These are phyloP conservation scores for Lithophane ornitopus DNA, from an alignment of 2,888 invertebrate genomes.

Conservation along the genomic window DNA sequence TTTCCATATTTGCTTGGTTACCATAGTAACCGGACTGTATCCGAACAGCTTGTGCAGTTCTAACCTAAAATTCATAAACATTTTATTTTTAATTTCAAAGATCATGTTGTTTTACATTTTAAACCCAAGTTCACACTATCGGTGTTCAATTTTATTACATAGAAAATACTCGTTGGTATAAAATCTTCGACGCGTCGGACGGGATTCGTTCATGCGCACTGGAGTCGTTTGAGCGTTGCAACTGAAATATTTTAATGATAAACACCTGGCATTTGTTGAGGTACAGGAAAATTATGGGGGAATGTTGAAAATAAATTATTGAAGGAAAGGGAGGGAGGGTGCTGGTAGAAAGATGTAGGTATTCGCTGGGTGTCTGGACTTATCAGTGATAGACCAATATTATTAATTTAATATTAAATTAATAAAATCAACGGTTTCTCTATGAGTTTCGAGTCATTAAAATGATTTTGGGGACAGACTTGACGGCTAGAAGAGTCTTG, in stretches of 20 bases:
- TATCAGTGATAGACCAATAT: too few relatives aligned
- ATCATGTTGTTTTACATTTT: background rate
- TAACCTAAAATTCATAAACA: background rate
- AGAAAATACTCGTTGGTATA: slow-evolving; percentile 65
- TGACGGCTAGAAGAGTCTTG: background rate
- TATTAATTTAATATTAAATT: background rate
- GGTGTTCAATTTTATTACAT: slow-evolving; percentile 51
- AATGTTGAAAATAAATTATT: slow-evolving; percentile 19
- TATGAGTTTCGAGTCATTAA: background rate
- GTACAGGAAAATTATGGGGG: slow-evolving; percentile 17
- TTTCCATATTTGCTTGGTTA: background rate
- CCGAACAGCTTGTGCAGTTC: background rate
- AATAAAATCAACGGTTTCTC: background rate
- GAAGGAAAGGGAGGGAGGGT: background rate
- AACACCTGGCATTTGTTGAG: slow-evolving; percentile 57
- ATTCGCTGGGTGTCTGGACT: background rate
- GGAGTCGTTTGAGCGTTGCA: slow-evolving; percentile 64
- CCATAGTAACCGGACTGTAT: background rate
- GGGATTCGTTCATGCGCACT: slow-evolving; percentile 63
- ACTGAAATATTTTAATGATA: slow-evolving; percentile 69
- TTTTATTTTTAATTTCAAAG: background rate
- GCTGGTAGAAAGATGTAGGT: too few relatives aligned
- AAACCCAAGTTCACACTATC: slow-evolving; percentile 57
- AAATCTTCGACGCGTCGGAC: slow-evolving; percentile 66
- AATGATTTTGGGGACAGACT: background rate